Percentiles rank a stretch among this genome's conserved stretches.
phyloP scores from a whole-genome alignment of 2,888 invertebrate genomes.

The Serrognathus titanus region DNA sequence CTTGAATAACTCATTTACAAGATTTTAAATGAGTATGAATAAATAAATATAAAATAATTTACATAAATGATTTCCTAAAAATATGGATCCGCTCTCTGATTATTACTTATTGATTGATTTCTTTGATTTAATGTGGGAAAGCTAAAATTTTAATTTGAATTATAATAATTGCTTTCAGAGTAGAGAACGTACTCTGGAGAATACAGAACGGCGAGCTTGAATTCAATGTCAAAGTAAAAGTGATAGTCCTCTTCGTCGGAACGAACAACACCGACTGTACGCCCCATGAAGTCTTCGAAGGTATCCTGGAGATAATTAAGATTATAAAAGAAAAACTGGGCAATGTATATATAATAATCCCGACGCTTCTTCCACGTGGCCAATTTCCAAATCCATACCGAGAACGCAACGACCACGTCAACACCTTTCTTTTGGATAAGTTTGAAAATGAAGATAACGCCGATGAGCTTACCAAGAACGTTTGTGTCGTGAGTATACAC shows the following conservation, averaged over 20 bases:
- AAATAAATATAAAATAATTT: too few relatives aligned
- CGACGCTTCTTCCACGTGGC: slow-evolving; percentile 66
- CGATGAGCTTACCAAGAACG: slow-evolving; percentile 41
- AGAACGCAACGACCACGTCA: slow-evolving; percentile 58
- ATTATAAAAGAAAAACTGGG: slow-evolving; percentile 56
- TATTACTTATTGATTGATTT: too few relatives aligned
- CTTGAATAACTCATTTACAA: too few relatives aligned
- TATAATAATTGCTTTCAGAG: slow-evolving; percentile 36
- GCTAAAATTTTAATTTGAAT: too few relatives aligned
- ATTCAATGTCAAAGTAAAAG: slow-evolving; percentile 63
- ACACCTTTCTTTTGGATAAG: slow-evolving; percentile 51
- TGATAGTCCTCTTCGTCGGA: slow-evolving; percentile 62
- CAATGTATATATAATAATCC: slow-evolving; percentile 49
- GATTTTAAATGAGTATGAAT: too few relatives aligned
- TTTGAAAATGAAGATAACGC: slow-evolving; percentile 42
- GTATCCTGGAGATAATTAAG: slow-evolving; percentile 59
- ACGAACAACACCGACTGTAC: slow-evolving; percentile 64
- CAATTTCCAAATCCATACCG: slow-evolving; percentile 61
- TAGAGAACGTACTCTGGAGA: slow-evolving; percentile 67
- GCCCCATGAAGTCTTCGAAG: slow-evolving; percentile 60
- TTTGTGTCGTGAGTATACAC: slow-evolving; percentile 44
- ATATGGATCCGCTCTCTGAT: too few relatives aligned
- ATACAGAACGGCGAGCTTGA: slow-evolving; percentile 66
- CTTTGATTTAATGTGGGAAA: too few relatives aligned
- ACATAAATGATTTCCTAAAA: too few relatives aligned